These are phyloP conservation scores for Enteromius argenteus DNA, from an alignment of 2,797 vertebrate genomes.

Conservation along the genomic window DNA sequence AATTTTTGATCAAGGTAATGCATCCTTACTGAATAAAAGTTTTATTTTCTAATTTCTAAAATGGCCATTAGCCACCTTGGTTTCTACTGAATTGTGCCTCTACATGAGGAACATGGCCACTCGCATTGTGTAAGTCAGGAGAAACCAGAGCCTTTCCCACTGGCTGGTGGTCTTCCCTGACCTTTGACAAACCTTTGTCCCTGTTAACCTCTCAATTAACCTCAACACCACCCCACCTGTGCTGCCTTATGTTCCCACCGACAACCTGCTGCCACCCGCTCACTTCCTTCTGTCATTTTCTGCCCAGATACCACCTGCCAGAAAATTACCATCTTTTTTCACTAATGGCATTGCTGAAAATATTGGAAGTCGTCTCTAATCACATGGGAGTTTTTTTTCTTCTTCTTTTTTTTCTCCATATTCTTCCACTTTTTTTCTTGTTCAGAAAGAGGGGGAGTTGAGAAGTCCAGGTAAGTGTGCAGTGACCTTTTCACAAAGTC, in stretches of 20 bases:
- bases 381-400: constrained; percentile 66
- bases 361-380: constrained; percentile 70
- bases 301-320: constrained; percentile 73
- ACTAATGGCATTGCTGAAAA: constrained; percentile 72
- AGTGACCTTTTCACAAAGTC: constrained; percentile 86
- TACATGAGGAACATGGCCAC: constrained; percentile 59
- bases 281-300: constrained; percentile 72
- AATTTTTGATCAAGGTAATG: not conserved
- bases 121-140: constrained; percentile 62
- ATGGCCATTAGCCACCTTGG: not conserved
- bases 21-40: not conserved
- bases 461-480: constrained; percentile 79
- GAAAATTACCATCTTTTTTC: constrained; percentile 81
- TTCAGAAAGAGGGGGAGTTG: constrained; percentile 40
- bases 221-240: constrained; percentile 67
- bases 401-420: constrained; percentile 38
- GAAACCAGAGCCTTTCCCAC: constrained; percentile 67
- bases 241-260: constrained; percentile 17
- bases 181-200: constrained; percentile 75
- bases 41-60: not conserved
- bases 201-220: constrained; percentile 81
- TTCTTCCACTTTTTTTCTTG: constrained; percentile 39
- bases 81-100: constrained; percentile 29
- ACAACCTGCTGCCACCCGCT: not conserved
- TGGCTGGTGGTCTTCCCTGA: constrained; percentile 69